A percentile compares a stretch with the other conserved stretches of the same genome.
Conservation (phyloP, 2,113 vertebrate genomes). For the Periophthalmus modestus region DNA sequence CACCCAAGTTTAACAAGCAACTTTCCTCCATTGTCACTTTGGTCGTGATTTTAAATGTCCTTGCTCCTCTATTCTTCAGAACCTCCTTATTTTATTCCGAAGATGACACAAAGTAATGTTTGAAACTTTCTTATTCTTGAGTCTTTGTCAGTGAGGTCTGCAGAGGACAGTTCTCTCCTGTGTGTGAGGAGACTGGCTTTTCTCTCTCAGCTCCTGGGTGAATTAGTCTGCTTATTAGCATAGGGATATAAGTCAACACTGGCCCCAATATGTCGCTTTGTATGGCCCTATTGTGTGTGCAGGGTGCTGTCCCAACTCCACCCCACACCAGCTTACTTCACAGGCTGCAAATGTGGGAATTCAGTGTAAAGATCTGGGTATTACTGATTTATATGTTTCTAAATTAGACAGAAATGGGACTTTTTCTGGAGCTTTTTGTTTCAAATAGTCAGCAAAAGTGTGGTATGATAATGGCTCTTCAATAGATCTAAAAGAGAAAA, state of each 20-base stretch:
- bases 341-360: not conserved
- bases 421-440: too few species aligned
- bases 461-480: too few species aligned
- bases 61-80: not conserved
- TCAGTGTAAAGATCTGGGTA: not conserved
- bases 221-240: slow-evolving; percentile 75
- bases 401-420: not conserved
- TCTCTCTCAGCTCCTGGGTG: slow-evolving; percentile 33
- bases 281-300: slow-evolving; percentile 49
- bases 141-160: slow-evolving; percentile 44
- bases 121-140: slow-evolving; percentile 27
- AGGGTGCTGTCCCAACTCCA: slow-evolving; percentile 4
- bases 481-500: too few species aligned
- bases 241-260: slow-evolving; percentile 77
- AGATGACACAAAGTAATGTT: slow-evolving; percentile 19
- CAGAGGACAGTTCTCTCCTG: slow-evolving; percentile 22
- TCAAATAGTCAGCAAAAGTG: too few species aligned
- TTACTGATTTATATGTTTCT: not conserved
- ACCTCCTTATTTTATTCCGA: not conserved
- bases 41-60: not conserved
- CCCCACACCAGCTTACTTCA: not conserved
- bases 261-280: slow-evolving; percentile 73
- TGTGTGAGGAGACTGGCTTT: slow-evolving; percentile 10
- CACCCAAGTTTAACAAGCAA: not conserved
- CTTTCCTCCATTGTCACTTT: not conserved